Evolutionary conservation across 2,888 invertebrate genomes (phyloP), one percentile per base, ranked within the genome.

Genomic region (Proisotoma minuta): DNA sequence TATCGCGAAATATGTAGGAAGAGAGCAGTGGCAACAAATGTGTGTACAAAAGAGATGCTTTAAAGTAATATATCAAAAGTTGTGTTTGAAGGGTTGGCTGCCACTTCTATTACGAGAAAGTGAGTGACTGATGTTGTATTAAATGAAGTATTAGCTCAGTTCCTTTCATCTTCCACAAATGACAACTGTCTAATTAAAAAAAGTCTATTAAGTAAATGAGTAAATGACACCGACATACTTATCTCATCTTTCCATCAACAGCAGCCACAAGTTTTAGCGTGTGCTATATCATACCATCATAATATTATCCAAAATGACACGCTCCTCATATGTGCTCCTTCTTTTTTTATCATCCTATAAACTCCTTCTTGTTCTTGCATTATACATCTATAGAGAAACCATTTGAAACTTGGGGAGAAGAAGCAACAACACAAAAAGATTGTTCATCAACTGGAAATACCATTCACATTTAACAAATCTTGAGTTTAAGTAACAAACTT

Each of bases 181-280:
- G 68, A 68, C 72, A 70, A 70, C 66, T 69, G 70, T 69, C 72
- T 72, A 72, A 72, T 72, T 72, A 72, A 72, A 72, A n/a, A 43
- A 72, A 72, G 52, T 70, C 72, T 70, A 72, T 72, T 72, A 72
- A 68, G 70, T 65, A 70, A 70, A 72, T 69, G 72, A 68, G 70
- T 65, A 70, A 70, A 72, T 69, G 72, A 72, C 72, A 70, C 72
- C 68, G 68, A 68, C 72, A 68, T 63, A 65, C 47, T 69, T 69
- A 71, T 69, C 71, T 71, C 66, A 65, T 69, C 71, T 66, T 63
- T 49, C 58, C 57, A 72, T 72, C 71, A 69, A 62, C 40, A 49
- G n/a, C n/a, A n/a, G 54, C 5, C 43, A 18, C 43, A 43, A 18
- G 18, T 43, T 34, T 34, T 43, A 43, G 43, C 43, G 20, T 43